Base-by-base conservation (phyloP, 1,140 invertebrate species). In the Oedothorax gibbosus region DNA sequence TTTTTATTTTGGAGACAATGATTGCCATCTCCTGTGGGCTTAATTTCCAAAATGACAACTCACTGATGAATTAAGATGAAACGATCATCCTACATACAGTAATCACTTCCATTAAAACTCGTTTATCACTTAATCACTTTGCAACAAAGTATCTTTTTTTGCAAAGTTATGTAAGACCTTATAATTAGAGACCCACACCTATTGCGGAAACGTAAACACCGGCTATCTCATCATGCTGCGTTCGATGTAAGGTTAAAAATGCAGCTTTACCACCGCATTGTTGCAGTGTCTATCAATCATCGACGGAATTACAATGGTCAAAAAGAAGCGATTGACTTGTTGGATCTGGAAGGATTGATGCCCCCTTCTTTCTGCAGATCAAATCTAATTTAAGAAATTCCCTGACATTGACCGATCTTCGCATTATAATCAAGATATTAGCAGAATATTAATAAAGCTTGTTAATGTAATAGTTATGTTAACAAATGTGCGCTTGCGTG, bases 121-220 rank as follows among this genome's bases (percentile, higher is more conserved):
- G 77, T 79, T 79, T 56, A 79, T 68, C 51, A 21, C 64, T 20
- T 68, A 79, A 79, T 79, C 77, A 51, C 49, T 21, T 12, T 35
- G 77, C 62, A 79, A 79, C 77, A 79, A 57, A 54, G 77, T 79
- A 79, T 66, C 77, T 66, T 66, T 68, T 78, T 66, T 68, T 68
- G 18, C 75, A 7, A 51, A 62, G 10, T 53, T 65, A 18, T 68
- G 11, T 10, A 62, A 18, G 2, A 56, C 65, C 77, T 10, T 66
- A 20, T 79, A 79, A 79, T 79, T 66, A 79, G 62, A 7, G 77
- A 68, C 77, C 77, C 65, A 68, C 57, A 79, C 75, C 75, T 77
- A 50, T 64, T 64, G 50, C 57, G 77, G 77, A 79, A 79, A 79
- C 51, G 60, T 50, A 77, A 77, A 77, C 75, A 71, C 50, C 21